phyloP scores from a whole-genome alignment of 2,113 vertebrate species.

The Acanthisitta chloris region DNA sequence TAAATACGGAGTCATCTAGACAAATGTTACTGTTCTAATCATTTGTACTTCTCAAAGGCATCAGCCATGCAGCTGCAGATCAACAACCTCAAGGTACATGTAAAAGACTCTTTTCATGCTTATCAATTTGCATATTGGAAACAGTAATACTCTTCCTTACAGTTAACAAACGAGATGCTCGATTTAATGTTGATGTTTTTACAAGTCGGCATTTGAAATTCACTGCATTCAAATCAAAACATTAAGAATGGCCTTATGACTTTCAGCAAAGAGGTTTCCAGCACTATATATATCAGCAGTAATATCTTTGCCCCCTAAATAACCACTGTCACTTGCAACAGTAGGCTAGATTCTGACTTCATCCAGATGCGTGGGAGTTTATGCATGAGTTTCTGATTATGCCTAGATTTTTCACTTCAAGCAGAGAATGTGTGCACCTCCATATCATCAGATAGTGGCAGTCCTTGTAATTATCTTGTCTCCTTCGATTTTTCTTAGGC shows the following conservation, averaged over 20 bases:
- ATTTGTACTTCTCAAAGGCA: constrained; percentile 10
- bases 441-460: not conserved
- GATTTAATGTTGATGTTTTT: not conserved
- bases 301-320: not conserved
- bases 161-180: not conserved
- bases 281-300: not conserved
- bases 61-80: not conserved
- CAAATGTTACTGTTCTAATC: constrained; percentile 23
- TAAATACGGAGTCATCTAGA: not conserved
- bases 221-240: not conserved
- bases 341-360: not conserved
- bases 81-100: constrained; percentile 12
- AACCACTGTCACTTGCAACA: not conserved
- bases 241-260: not conserved
- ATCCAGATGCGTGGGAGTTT: not conserved
- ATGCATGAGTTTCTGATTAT: not conserved
- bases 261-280: not conserved
- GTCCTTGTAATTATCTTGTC: constrained; percentile 40
- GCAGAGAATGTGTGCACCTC: not conserved
- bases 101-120: not conserved
- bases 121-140: not conserved
- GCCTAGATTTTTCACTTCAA: not conserved
- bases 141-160: not conserved
- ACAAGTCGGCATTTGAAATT: constrained; percentile 6
- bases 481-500: not conserved